Conservation (phyloP, 1,140 invertebrate species). For the Mya arenaria region DNA sequence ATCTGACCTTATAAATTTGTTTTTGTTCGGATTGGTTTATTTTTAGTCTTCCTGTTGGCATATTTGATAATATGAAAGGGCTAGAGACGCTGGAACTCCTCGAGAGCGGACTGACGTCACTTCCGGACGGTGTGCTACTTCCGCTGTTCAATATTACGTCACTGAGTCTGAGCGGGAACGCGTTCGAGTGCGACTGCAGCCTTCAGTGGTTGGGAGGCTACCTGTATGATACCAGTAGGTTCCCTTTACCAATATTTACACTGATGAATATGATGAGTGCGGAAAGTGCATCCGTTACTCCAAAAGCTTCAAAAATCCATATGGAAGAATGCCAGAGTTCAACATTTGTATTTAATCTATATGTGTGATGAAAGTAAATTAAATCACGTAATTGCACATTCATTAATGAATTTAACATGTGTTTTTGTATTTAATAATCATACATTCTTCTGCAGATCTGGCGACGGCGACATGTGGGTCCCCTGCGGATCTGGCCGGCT, state of each 20-base stretch:
- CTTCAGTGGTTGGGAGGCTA: neutral
- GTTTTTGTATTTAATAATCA: no score
- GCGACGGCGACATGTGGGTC: neutral
- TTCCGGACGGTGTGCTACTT: neutral
- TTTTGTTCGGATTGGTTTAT: no score
- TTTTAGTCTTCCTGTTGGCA: neutral
- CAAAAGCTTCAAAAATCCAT: no score
- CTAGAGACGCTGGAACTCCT: neutral
- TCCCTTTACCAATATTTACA: no score
- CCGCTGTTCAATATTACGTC: neutral
- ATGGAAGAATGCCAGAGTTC: no score
- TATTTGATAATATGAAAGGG: neutral
- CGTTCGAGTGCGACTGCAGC: neutral
- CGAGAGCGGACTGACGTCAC: neutral
- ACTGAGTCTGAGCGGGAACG: neutral
- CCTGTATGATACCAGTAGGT: neutral
- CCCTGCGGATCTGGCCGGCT: neutral
- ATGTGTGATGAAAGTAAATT: no score
- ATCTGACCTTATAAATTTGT: no score
- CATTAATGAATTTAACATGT: no score
- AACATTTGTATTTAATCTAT: no score
- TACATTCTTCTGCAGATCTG: neutral
- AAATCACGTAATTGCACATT: no score
- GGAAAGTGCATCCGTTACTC: no score
- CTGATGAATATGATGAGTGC: no score